phyloP scores from a whole-genome alignment of 2,888 invertebrate genomes.

The Drosophila emarginata region DNA sequence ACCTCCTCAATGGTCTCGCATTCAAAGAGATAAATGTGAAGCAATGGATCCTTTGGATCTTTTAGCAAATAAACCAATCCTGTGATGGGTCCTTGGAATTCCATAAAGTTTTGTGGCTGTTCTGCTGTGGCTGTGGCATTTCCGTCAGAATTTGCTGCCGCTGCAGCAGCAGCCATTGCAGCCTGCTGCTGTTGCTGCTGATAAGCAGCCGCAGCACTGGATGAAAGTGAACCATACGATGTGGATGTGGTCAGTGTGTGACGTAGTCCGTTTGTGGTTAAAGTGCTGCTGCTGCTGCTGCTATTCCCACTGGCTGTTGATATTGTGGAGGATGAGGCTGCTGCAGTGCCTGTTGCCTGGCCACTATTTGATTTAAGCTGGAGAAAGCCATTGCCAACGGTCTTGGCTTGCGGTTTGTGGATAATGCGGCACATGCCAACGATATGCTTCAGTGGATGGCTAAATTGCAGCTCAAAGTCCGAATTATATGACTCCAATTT shows the following conservation, averaged over 20 bases:
- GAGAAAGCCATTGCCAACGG: slow-evolving; percentile 78
- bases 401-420: slow-evolving; percentile 78
- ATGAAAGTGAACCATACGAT: slow-evolving; percentile 79
- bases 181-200: slow-evolving; percentile 53
- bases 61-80: slow-evolving; percentile 89
- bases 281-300: slow-evolving; percentile 35
- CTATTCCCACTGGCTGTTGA: slow-evolving; percentile 16
- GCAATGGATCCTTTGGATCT: slow-evolving; percentile 88
- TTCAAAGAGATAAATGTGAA: slow-evolving; percentile 89
- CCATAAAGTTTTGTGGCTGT: slow-evolving; percentile 79
- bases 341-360: slow-evolving; percentile 13
- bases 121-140: slow-evolving; percentile 40
- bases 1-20: slow-evolving; percentile 87
- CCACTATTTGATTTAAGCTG: slow-evolving; percentile 72
- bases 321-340: slow-evolving; percentile 22
- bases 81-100: slow-evolving; percentile 84
- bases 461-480: slow-evolving; percentile 87
- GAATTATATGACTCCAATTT: slow-evolving; percentile 87
- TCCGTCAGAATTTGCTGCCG: slow-evolving; percentile 25
- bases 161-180: slow-evolving; percentile 31
- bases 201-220: slow-evolving; percentile 75
- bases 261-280: slow-evolving; percentile 59
- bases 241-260: slow-evolving; percentile 77
- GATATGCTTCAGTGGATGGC: slow-evolving; percentile 86
- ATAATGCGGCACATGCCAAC: slow-evolving; percentile 83